These are phyloP conservation scores for Microtus pennsylvanicus DNA, from an alignment of 2,113 vertebrate genomes.

Conservation along the genomic window DNA sequence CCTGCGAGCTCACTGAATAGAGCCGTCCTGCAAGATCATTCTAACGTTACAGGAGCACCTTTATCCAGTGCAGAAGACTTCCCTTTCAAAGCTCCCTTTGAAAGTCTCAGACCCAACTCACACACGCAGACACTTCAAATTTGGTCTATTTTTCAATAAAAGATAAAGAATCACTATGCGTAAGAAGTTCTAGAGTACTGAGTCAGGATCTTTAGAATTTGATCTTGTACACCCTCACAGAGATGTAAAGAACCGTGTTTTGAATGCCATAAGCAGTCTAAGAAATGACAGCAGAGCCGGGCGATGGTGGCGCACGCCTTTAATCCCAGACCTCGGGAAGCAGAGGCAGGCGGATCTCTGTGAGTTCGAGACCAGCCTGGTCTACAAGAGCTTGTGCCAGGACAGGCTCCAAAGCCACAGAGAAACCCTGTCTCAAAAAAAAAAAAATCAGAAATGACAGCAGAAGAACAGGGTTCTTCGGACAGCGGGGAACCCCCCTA, in stretches of 20 bases:
- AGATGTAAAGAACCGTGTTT: constrained; percentile 12
- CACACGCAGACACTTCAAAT: background rate
- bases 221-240: background rate
- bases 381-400: no score
- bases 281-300: background rate
- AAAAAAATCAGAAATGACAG: background rate
- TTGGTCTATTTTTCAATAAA: constrained; percentile 41
- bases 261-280: background rate
- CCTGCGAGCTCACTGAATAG: background rate
- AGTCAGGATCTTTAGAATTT: constrained; percentile 7
- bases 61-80: background rate
- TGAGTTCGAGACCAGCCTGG: no score
- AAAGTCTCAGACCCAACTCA: constrained; percentile 8
- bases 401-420: no score
- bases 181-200: constrained; percentile 10
- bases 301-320: no score
- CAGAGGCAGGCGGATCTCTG: no score
- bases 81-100: constrained; percentile 30
- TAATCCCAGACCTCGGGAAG: no score
- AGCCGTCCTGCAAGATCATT: background rate
- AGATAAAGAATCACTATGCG: background rate
- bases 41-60: background rate
- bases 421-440: no score
- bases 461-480: background rate
- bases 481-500: background rate